A percentile compares a stretch with the other conserved stretches of the same genome.
Conservation (phyloP, 30 jellyfish, hydroid and myxozoan species). For the Chrysaora quinquecirrha region DNA sequence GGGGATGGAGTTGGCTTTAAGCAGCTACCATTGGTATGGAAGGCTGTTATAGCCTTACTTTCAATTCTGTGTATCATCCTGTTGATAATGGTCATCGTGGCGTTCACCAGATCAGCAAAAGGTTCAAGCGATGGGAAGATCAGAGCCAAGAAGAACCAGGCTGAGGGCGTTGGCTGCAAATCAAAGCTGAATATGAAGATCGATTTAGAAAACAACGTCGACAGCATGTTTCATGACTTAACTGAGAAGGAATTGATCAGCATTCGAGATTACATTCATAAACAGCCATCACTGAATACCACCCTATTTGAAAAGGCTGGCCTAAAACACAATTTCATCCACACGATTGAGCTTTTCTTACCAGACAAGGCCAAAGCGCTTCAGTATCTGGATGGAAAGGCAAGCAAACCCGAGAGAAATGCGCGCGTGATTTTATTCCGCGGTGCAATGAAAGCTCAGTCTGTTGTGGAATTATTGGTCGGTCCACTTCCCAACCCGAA, state of each 20-base stretch:
- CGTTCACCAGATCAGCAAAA: too few relatives aligned
- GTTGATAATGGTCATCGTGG: too few relatives aligned
- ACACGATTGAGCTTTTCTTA: conserved; percentile 43
- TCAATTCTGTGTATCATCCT: too few relatives aligned
- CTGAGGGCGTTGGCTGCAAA: too few relatives aligned
- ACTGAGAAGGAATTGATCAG: neutral
- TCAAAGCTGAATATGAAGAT: neutral
- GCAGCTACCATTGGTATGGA: too few relatives aligned
- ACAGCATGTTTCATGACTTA: neutral
- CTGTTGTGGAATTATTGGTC: conserved; percentile 61
- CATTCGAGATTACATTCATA: neutral
- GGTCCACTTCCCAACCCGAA: conserved; percentile 58
- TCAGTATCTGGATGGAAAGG: conserved; percentile 39
- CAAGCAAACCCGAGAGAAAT: conserved; percentile 57
- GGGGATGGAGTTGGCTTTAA: too few relatives aligned
- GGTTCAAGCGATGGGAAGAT: too few relatives aligned
- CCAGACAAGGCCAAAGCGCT: conserved; percentile 48
- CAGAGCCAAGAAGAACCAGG: too few relatives aligned
- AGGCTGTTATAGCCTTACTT: too few relatives aligned
- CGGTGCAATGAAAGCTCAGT: conserved; percentile 30
- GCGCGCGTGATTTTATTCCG: conserved; percentile 65
- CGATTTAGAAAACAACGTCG: neutral
- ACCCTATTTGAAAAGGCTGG: conserved; percentile 29
- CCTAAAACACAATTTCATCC: conserved; percentile 51
- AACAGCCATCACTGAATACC: neutral